Base-by-base conservation (phyloP, 2,113 vertebrate species). In the Andinoacara biseriatus region DNA sequence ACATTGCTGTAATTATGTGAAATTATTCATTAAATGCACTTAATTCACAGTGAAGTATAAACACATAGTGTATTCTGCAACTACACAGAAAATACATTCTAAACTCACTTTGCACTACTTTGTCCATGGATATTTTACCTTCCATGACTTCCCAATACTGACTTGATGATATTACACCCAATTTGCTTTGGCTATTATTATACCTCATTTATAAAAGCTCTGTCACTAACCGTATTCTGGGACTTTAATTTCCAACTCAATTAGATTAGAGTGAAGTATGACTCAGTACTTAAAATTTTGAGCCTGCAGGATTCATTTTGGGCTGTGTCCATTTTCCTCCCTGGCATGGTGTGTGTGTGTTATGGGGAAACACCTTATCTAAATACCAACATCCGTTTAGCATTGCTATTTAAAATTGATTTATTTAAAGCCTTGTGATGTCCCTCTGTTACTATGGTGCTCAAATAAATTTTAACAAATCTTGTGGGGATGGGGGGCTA, bases 201-300 rank as follows among this genome's bases (percentile, higher is more conserved):
- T 9, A 90, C 87, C 88, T 93, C 90, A 93, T 94, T 94, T 90
- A 93, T 94, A 93, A 92, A 91, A 86, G 80, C 89, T 89, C 89
- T 92, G 90, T 93, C 89, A 89, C 87, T 90, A 89, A 90, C 90
- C 86, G 89, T 90, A 90, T 91, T 93, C 89, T 82, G 90, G 84
- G 81, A 80, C 80, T 94, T 92, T 93, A 87, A 93, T 94, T 93
- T 94, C 78, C 86, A 93, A 78, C 84, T 87, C 84, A 90, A 93
- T 93, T 93, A 92, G 83, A 93, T 90, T 84, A 77, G 81, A 90
- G 82, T 88, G 89, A 93, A 87, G 86, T 85, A 90, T 93, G 93
- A 92, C 85, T 54, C 69, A 90, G 75, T 86, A 89, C 80, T 89
- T 86, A 76, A 88, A 76, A 60, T 56, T 91, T 86, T 75, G 35